phyloP scores from a whole-genome alignment of 1,140 invertebrate species.

The Drosophila lacteicornis region DNA sequence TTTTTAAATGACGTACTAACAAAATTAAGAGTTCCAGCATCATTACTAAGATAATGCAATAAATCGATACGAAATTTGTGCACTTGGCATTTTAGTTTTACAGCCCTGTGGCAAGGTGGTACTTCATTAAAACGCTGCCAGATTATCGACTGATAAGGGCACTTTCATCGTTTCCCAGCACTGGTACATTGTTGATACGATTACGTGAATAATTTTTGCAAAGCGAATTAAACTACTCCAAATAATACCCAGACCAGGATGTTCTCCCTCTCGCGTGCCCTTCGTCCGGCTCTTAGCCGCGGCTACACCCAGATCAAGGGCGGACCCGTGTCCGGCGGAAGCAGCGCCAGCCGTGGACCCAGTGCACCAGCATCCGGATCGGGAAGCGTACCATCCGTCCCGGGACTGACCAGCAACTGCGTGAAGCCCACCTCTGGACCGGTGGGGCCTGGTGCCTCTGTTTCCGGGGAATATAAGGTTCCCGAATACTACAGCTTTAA shows the following conservation, averaged over 20 bases:
- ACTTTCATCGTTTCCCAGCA: conserved; percentile 13
- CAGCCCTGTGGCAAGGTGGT: not conserved
- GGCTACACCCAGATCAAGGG: conserved; percentile 67
- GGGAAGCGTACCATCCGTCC: conserved; percentile 82
- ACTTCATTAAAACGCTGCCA: not conserved
- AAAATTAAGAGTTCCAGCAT: not conserved
- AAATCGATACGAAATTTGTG: not conserved
- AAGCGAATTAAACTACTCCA: conserved; percentile 29
- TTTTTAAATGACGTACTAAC: not conserved
- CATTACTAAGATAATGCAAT: not conserved
- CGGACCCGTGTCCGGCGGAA: conserved; percentile 32
- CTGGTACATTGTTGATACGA: conserved; percentile 50
- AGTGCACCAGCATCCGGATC: conserved; percentile 21
- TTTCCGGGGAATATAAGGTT: conserved; percentile 91
- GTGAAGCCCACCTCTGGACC: conserved; percentile 86
- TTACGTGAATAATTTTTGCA: conserved; percentile 76
- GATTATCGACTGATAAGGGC: not conserved
- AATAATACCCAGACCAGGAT: conserved; percentile 72
- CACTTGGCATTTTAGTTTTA: not conserved
- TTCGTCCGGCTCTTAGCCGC: conserved; percentile 55
- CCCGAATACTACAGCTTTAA: conserved; percentile 95
- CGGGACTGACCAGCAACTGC: conserved; percentile 88
- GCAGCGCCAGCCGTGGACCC: conserved; percentile 12
- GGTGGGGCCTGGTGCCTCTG: conserved; percentile 91
- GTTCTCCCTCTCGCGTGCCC: conserved; percentile 41